A percentile compares a stretch with the other conserved stretches of the same genome.
Conservation (phyloP, 2,797 vertebrate genomes). For the Artibeus jamaicensis region DNA sequence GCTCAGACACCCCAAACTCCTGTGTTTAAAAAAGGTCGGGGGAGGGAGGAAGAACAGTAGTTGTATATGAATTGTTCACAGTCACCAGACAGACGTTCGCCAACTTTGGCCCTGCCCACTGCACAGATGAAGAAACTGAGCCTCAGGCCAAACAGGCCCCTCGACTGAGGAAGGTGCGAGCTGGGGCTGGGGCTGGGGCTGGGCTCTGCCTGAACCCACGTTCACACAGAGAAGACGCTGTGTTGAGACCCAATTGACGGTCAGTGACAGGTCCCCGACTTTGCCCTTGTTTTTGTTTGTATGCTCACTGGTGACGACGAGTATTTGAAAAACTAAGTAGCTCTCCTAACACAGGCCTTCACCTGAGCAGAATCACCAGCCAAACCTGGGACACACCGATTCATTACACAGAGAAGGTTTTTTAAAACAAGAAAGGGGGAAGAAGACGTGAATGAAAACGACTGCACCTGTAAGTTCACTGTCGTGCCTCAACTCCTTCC, state of each 20-base stretch:
- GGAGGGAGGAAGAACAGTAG: neutral
- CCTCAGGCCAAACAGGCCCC: neutral
- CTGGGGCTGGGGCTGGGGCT: rapidly evolving
- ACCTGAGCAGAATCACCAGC: neutral
- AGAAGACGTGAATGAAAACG: neutral
- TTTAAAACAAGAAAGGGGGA: neutral
- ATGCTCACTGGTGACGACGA: neutral
- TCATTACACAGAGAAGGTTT: neutral
- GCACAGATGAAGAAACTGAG: neutral
- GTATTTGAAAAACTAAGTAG: neutral
- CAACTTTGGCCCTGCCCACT: neutral
- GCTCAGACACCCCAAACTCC: neutral
- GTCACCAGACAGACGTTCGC: neutral
- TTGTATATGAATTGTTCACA: neutral
- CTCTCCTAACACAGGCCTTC: neutral
- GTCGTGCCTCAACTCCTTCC: neutral
- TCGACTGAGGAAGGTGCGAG: neutral
- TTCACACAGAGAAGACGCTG: rapidly evolving
- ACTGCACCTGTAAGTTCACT: neutral
- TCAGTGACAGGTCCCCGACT: too few relatives aligned
- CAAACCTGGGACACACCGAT: neutral
- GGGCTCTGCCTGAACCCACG: neutral
- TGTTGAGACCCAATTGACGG: neutral
- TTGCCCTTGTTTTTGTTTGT: neutral
- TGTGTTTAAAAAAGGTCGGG: neutral